Evolutionary conservation across 2,888 invertebrate genomes (phyloP), one percentile per base, ranked within the genome.

Genomic region (Andrena bucephala): DNA sequence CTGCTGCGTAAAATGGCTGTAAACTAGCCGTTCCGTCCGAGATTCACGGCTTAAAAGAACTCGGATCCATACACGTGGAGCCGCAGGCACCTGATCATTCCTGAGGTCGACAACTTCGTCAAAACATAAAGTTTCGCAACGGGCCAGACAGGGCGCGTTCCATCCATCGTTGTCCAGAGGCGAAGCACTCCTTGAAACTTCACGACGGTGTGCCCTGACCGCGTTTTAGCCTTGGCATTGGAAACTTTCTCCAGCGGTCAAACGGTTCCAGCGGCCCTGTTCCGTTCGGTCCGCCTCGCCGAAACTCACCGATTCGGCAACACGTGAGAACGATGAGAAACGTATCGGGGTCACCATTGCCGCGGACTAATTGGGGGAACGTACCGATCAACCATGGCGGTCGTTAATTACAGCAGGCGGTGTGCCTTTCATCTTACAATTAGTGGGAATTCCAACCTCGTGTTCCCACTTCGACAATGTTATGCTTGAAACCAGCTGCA

Each of bases 161-260:
- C 63, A 68, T 83, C 62, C 72, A 73, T 69, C 8, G 66, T n/a
- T 29, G 36, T 60, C 59, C 70, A 52, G 78, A 75, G 77, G 42
- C 80, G 84, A 81, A 62, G 63, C 73, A 70, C 81, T 78, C 77
- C 57, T 67, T 81, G 83, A 85, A 89, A 89, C 88, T 87, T 86
- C 87, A 84, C 80, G 81, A 82, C 74, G 77, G 65, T 75, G 80
- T 62, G 72, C 68, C 72, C 77, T 91, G 92, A 91, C 92, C 92
- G 91, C 88, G 81, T 89, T 88, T 90, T 90, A 91, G 90, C 91
- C 91, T 92, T 92, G 92, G 90, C 92, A 92, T 85, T 92, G 91
- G 86, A 27, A 89, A 92, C 92, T 92, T 92, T 92, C 92, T 91
- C 92, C 86, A 78, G 29, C 84, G 86, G 86, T 88, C 87, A 88